Conservation (phyloP, 2,113 vertebrate species). For the Holacanthus passer region DNA sequence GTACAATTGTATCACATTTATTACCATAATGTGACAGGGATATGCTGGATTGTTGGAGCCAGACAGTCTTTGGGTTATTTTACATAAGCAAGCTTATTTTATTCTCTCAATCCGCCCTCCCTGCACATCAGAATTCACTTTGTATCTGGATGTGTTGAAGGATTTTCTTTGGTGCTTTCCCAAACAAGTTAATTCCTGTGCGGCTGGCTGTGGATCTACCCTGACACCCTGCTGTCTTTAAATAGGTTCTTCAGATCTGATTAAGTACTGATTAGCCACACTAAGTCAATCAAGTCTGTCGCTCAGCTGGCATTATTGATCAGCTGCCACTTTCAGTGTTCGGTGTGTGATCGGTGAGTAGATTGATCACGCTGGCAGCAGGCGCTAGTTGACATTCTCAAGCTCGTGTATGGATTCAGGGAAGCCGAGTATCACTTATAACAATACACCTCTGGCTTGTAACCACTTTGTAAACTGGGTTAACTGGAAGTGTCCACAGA, state of each 20-base stretch:
- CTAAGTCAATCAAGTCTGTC: slow-evolving; percentile 48
- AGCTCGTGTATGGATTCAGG: slow-evolving; percentile 10
- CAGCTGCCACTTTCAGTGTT: slow-evolving; percentile 19
- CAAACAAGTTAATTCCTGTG: slow-evolving; percentile 33
- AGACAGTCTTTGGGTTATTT: not conserved
- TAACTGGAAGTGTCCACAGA: slow-evolving; percentile 26
- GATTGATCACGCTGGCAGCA: slow-evolving; percentile 25
- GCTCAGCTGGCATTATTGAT: slow-evolving; percentile 55
- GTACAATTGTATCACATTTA: not conserved
- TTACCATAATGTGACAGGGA: not conserved
- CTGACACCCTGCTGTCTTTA: slow-evolving; percentile 46
- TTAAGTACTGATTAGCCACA: slow-evolving; percentile 51
- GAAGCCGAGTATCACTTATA: not conserved
- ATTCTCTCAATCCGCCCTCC: not conserved
- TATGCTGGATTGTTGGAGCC: slow-evolving; percentile 8
- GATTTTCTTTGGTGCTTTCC: slow-evolving; percentile 10
- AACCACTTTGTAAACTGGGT: slow-evolving; percentile 16
- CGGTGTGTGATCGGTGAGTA: not conserved
- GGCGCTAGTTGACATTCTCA: slow-evolving; percentile 23
- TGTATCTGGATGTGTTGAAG: not conserved
- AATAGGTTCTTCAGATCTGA: slow-evolving; percentile 30
- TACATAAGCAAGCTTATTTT: not conserved
- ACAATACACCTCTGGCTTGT: not conserved
- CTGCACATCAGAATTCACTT: slow-evolving; percentile 8
- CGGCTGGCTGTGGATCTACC: not conserved